Evolutionary conservation across 2,113 vertebrate genomes (phyloP).

Genomic region (Pampusana beccarii): DNA sequence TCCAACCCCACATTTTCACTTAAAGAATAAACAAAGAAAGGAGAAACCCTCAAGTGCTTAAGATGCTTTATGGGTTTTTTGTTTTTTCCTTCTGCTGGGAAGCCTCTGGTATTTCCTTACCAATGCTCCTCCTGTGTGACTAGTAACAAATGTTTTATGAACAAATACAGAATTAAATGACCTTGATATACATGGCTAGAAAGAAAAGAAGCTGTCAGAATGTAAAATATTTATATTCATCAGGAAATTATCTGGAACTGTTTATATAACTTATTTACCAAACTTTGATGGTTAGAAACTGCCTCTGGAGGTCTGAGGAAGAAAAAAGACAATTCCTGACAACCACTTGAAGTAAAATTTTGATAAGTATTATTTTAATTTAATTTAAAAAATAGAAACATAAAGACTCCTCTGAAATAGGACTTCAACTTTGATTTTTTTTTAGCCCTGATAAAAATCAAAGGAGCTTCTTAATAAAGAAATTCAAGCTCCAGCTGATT

Average conservation of each 20-base stretch:
- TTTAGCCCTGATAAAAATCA: background rate
- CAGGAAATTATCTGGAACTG: background rate
- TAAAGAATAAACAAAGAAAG: background rate
- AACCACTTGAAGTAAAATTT: background rate
- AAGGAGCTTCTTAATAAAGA: background rate
- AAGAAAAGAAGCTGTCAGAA: background rate
- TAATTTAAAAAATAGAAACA: background rate
- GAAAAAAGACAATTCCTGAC: background rate
- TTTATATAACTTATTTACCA: background rate
- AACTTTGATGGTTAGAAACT: background rate
- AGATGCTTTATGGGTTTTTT: background rate
- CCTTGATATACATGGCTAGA: background rate
- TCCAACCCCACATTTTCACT: background rate
- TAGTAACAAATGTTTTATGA: background rate
- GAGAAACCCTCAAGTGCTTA: background rate
- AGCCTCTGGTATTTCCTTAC: background rate
- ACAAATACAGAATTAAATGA: background rate
- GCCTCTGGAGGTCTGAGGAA: background rate
- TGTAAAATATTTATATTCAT: background rate
- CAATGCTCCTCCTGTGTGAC: rapidly evolving
- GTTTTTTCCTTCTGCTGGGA: background rate
- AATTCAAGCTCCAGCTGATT: background rate
- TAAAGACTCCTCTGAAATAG: background rate
- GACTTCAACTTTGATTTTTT: background rate
- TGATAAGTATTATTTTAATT: background rate